Percentiles rank a stretch among this genome's conserved stretches.
Conservation (phyloP, 2,113 vertebrate genomes). For the Ondatra zibethicus region DNA sequence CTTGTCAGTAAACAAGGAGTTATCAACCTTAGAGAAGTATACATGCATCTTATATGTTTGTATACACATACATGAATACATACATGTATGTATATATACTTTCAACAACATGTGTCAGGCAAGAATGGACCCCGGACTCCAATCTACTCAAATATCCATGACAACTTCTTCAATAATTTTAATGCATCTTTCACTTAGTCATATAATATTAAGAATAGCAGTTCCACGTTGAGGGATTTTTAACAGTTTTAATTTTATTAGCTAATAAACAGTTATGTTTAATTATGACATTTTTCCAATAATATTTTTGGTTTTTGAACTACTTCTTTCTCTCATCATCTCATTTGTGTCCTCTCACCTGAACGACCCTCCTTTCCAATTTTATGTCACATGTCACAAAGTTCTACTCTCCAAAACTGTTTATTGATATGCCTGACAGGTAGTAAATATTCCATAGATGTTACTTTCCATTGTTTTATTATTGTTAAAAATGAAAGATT, state of each 20-base stretch:
- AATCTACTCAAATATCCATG: background rate
- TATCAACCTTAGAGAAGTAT: background rate
- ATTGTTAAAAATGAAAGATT: constrained; percentile 61
- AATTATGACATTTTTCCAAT: background rate
- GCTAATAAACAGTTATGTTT: background rate
- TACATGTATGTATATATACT: background rate
- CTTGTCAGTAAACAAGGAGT: background rate
- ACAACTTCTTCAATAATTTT: constrained; percentile 29
- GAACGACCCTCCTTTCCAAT: no score
- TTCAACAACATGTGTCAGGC: background rate
- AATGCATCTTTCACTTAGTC: background rate
- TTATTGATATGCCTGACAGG: background rate
- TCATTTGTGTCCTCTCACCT: background rate
- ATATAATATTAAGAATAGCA: constrained; percentile 8
- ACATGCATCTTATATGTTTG: background rate
- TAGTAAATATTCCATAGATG: constrained; percentile 1
- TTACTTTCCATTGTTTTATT: constrained; percentile 29
- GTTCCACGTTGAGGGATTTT: background rate
- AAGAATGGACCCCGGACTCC: background rate
- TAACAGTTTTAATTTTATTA: background rate
- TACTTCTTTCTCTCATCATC: background rate
- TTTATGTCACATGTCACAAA: background rate
- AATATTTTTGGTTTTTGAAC: background rate
- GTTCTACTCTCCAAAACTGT: background rate
- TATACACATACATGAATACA: background rate